phyloP scores from a whole-genome alignment of 2,797 vertebrate genomes.

The Philypnodon macrostomus region DNA sequence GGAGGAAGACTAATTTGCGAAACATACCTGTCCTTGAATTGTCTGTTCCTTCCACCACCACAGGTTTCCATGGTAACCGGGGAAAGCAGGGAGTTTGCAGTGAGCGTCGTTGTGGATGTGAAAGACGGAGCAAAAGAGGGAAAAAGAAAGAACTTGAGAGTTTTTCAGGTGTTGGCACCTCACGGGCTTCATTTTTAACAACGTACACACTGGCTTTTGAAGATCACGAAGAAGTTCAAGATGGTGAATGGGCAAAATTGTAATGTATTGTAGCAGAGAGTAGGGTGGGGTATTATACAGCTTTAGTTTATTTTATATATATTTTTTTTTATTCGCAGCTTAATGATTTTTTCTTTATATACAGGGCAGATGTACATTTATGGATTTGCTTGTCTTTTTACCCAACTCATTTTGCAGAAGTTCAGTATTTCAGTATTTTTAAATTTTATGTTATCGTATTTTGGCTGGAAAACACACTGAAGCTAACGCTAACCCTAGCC shows the following conservation, averaged over 20 bases:
- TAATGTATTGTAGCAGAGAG: neutral
- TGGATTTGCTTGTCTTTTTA: too few relatives aligned
- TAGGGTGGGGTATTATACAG: too few relatives aligned
- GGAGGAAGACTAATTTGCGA: slow-evolving; percentile 71
- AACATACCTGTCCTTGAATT: slow-evolving; percentile 81
- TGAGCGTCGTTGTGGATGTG: slow-evolving; percentile 5
- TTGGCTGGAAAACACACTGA: too few relatives aligned
- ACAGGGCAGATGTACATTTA: too few relatives aligned
- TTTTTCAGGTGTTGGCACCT: slow-evolving; percentile 54
- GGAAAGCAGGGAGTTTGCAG: slow-evolving; percentile 54
- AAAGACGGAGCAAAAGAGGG: neutral
- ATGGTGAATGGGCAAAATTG: slow-evolving; percentile 9
- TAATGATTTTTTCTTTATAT: too few relatives aligned
- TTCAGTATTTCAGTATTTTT: too few relatives aligned
- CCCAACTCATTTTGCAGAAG: too few relatives aligned
- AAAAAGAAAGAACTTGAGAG: slow-evolving; percentile 21
- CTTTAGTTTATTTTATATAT: too few relatives aligned
- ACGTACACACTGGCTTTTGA: slow-evolving; percentile 25
- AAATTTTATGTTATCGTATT: too few relatives aligned
- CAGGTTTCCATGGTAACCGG: slow-evolving; percentile 79
- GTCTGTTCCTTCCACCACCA: slow-evolving; percentile 62
- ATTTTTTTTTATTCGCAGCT: too few relatives aligned
- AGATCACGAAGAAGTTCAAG: slow-evolving; percentile 9
- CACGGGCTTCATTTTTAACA: slow-evolving; percentile 48
- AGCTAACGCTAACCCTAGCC: too few relatives aligned